Evolutionary conservation across 2,113 vertebrate species (phyloP), one percentile per base, ranked within the genome.

Genomic region (Erythrolamprus reginae): DNA sequence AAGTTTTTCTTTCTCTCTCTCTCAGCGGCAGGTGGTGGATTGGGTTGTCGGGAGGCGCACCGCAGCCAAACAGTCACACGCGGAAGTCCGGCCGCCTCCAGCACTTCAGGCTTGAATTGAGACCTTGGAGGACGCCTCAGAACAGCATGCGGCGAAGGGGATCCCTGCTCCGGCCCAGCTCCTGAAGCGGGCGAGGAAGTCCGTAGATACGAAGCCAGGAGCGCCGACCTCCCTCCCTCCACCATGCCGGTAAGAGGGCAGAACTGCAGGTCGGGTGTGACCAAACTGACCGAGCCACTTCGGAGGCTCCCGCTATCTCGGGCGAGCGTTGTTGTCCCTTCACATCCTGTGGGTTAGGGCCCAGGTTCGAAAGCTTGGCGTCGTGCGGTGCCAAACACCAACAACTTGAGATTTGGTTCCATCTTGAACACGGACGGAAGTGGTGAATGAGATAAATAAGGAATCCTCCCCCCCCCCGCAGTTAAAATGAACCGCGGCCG

Each of bases 161-260:
- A 2, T 19, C n/a, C 65, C 15, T n/a, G n/a, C n/a, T 38, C 65
- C 65, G n/a, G 15, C 65, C 7, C 33, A 77, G 33, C 17, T 38
- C 70, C 70, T 42, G 33, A 77, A 77, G 70, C 70, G 33, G 33
- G 53, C 82, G 45, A 84, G 10, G 42, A 24, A 47, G 82, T 47
- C 82, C 82, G 24, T 26, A 84, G 82, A 24, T 77, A 33, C 17
- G 33, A 77, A 58, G 33, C 33, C 19, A 0, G 87, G 45, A 0
- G 17, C 0, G 55, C 51, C 0, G 89, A 42, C 53, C 58, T 58
- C 82, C 53, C 4, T 5, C 3, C 0, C 21, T 1, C 15, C 94
- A 50, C 91, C 91, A 97, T 96, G 97, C 94, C 93, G 97, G 97
- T 97, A 96, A 95, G 96, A 83, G 12, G 56, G 5, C 47, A 83